These are phyloP conservation scores for Exephanes ischioxanthus DNA, from an alignment of 2,888 invertebrate species.

Conservation along the genomic window DNA sequence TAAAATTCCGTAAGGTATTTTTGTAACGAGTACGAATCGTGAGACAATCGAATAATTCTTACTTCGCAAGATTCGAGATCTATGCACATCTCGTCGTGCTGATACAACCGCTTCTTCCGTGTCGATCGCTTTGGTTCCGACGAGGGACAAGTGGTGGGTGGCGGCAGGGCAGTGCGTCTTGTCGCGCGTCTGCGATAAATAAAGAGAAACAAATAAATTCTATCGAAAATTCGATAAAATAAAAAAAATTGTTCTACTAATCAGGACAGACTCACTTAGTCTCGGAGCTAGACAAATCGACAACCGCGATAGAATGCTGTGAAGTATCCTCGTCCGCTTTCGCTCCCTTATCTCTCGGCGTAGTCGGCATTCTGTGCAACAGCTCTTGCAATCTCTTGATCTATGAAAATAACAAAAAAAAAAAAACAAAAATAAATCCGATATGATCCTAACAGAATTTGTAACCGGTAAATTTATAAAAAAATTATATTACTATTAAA, in stretches of 20 bases:
- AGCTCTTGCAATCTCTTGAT: slow-evolving; percentile 74
- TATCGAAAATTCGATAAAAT: background rate
- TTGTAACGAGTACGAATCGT: background rate
- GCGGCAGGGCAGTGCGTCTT: slow-evolving; percentile 63
- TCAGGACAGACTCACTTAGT: slow-evolving; percentile 72
- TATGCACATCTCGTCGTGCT: slow-evolving; percentile 72
- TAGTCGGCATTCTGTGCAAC: slow-evolving; percentile 69
- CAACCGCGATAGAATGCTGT: slow-evolving; percentile 69
- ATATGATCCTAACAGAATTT: background rate
- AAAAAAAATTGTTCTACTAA: background rate
- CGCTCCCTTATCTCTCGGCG: slow-evolving; percentile 52
- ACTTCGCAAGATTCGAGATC: slow-evolving; percentile 76
- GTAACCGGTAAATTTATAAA: background rate
- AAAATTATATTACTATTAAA: too few species aligned
- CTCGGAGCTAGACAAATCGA: slow-evolving; percentile 79
- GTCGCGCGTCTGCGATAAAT: slow-evolving; percentile 65
- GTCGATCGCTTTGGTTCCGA: slow-evolving; percentile 67
- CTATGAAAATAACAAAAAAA: slow-evolving; percentile 49
- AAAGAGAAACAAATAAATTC: background rate
- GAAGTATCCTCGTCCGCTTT: slow-evolving; percentile 69
- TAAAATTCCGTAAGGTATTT: background rate
- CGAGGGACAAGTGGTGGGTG: slow-evolving; percentile 53
- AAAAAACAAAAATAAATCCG: slow-evolving; percentile 4
- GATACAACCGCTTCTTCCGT: slow-evolving; percentile 77
- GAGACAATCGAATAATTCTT: slow-evolving; percentile 9